Percentiles rank a stretch among this genome's conserved stretches.
phyloP scores from a whole-genome alignment of 53 echinoderm and acorn worm species.

The Temnopleurus reevesii region DNA sequence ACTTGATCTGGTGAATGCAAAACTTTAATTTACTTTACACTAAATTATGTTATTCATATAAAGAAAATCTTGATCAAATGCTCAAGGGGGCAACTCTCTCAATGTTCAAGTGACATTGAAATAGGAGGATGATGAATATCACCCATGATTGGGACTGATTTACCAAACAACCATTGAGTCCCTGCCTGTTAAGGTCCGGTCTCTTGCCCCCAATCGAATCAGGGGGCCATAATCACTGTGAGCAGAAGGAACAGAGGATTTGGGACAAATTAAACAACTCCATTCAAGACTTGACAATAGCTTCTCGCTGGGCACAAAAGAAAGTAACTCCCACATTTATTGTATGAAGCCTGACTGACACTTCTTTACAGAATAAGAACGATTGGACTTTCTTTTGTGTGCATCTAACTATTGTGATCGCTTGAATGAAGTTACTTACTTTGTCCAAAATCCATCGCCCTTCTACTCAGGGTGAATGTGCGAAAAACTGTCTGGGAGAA shows the following conservation, averaged over 20 bases:
- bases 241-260: no score
- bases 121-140: neutral
- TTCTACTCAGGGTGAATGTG: no score
- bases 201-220: neutral
- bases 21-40: neutral
- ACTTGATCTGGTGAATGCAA: neutral
- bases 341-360: no score
- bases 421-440: no score
- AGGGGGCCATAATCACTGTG: no score
- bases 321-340: no score
- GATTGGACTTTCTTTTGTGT: no score
- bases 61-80: neutral
- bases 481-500: slow-evolving; percentile 21
- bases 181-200: neutral
- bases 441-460: no score
- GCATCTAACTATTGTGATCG: no score
- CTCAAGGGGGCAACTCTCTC: neutral
- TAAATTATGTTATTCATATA: neutral
- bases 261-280: no score
- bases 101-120: neutral
- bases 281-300: neutral
- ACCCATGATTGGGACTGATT: neutral
- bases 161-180: neutral
- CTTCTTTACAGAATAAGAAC: no score
- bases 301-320: no score